Evolutionary conservation across 1,140 invertebrate species (phyloP).

Genomic region (Drusus annulatus): DNA sequence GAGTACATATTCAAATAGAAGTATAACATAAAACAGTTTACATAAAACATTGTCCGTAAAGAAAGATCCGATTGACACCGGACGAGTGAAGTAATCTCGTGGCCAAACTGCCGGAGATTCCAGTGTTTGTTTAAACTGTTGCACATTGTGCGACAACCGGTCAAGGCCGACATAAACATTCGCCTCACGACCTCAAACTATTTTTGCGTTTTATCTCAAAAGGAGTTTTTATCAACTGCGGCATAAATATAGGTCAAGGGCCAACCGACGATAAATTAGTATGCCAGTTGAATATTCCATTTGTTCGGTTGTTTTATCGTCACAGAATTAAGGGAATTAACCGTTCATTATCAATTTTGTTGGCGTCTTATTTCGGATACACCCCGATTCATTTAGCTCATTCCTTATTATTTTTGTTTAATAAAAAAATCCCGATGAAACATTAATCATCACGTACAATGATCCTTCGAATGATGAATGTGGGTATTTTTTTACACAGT

Average conservation of each 20-base stretch:
- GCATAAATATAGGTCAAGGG: slow-evolving; percentile 30
- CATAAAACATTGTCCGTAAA: no score
- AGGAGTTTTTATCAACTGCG: slow-evolving; percentile 9
- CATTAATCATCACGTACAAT: background rate
- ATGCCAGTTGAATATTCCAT: background rate
- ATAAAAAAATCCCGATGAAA: background rate
- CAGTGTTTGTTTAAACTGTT: background rate
- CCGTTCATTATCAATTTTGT: background rate
- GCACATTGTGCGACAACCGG: background rate
- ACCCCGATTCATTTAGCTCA: background rate
- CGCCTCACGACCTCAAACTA: slow-evolving; percentile 23
- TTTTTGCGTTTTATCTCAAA: slow-evolving; percentile 21
- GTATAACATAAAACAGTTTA: no score
- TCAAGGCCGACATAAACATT: slow-evolving; percentile 13
- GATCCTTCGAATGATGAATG: background rate
- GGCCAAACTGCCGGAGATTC: no score
- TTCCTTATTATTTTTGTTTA: background rate
- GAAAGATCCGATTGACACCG: no score
- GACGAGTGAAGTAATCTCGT: no score
- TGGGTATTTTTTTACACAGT: no score
- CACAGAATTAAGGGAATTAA: background rate
- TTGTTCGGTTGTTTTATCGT: slow-evolving; percentile 2
- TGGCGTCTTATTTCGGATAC: background rate
- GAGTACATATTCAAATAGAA: no score
- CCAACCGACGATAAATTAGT: slow-evolving; percentile 9